Percentiles rank a stretch among this genome's conserved stretches.
Conservation (phyloP, 2,113 vertebrate species). For the Bostrychus sinensis region DNA sequence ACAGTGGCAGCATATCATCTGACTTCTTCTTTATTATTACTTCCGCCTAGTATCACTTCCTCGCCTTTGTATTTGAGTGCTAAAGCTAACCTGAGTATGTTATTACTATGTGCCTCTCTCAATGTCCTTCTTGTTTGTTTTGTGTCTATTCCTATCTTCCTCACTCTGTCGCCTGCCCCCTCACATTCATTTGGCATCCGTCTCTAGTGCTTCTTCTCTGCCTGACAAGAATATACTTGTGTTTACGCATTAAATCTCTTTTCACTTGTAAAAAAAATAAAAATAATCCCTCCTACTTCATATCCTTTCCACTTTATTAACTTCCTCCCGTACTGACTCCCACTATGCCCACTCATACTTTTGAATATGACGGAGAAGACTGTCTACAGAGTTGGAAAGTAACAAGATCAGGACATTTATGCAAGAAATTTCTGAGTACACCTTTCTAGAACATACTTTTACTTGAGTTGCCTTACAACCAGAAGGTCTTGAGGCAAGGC, state of each 20-base stretch:
- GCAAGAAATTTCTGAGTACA: too few species aligned
- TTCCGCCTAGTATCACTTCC: constrained; percentile 25
- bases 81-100: constrained; percentile 48
- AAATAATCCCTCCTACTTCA: constrained; percentile 35
- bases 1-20: constrained; percentile 6
- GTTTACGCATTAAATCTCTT: constrained; percentile 48
- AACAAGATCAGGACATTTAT: too few species aligned
- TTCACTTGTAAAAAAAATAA: constrained; percentile 38
- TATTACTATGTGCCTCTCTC: constrained; percentile 53
- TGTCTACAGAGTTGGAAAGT: not conserved
- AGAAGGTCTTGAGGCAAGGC: too few species aligned
- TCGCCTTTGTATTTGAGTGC: constrained; percentile 2
- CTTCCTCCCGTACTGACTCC: constrained; percentile 23
- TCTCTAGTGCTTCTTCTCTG: constrained; percentile 48
- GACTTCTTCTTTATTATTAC: constrained; percentile 8
- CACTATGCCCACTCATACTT: not conserved
- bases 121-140: constrained; percentile 56
- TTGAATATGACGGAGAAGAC: too few species aligned
- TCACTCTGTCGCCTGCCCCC: constrained; percentile 49
- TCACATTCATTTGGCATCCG: constrained; percentile 57
- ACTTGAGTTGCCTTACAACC: too few species aligned
- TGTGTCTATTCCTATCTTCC: constrained; percentile 57
- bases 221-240: constrained; percentile 43
- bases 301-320: constrained; percentile 42
- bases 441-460: too few species aligned